Evolutionary conservation across 2,113 vertebrate genomes (phyloP), one percentile per base, ranked within the genome.

Genomic region (Promerops cafer): DNA sequence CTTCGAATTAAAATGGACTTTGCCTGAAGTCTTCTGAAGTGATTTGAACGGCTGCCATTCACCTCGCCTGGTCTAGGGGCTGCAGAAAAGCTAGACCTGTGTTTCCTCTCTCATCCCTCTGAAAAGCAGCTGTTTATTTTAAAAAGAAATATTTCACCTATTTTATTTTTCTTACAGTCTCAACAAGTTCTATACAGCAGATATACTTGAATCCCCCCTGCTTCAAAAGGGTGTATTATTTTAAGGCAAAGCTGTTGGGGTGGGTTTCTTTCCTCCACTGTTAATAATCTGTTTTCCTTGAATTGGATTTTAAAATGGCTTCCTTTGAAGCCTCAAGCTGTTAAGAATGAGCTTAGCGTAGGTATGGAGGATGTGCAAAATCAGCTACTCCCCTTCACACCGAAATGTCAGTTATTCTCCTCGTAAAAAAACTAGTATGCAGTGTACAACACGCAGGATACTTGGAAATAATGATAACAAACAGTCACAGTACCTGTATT

Each of bases 231-330:
- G 14, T 30, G 27, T n/a, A 26, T 79, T 52, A 39, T 70, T 70
- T 49, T 44, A 84, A 68, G 60, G 69, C 18, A 50, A 84, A 75
- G 56, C 22, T 27, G 27, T 31, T n/a, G 30, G 72, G 39, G 49
- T 69, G 56, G 20, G 23, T 40, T 89, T 82, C 69, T 95, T 91
- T 87, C 71, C 39, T 65, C 28, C 11, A 1, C 27, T 71, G 74
- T 64, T 75, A 89, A 81, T 90, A 90, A 91, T 90, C 87, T 63
- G 13, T 81, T 94, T 91, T 82, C 45, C 57, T 57, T 57, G 89
- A 91, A 94, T 7, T 92, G 89, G 81, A 84, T 93, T 96, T 87
- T 95, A 97, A 97, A 79, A 96, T 96, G 95, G 94, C 95, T 95
- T 95, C 96, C 96, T 95, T 84, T 52, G 93, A 94, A 96, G 49